Conservation (phyloP, 2,797 vertebrate genomes). For the Holocentrus rufus region DNA sequence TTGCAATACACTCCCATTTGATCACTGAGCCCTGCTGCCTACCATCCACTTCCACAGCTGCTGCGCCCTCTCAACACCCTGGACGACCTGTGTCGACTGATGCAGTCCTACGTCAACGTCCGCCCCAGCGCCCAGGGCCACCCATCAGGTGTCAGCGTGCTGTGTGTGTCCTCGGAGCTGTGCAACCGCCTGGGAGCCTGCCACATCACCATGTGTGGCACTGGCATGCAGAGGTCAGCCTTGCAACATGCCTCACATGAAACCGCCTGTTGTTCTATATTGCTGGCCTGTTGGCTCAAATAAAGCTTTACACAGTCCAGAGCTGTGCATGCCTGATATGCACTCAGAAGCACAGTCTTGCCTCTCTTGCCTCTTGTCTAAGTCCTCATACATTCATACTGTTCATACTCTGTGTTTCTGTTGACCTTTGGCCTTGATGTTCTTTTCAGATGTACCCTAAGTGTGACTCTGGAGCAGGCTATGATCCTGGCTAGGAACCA, state of each 20-base stretch:
- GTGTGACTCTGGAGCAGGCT: conserved; percentile 94
- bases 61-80: conserved; percentile 97
- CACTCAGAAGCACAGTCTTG: conserved; percentile 3
- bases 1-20: conserved; percentile 12
- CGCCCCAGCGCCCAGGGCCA: conserved; percentile 81
- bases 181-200: conserved; percentile 97
- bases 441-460: conserved; percentile 88
- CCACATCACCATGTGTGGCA: conserved; percentile 94
- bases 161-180: conserved; percentile 93
- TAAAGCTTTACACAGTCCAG: conserved; percentile 37
- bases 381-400: too few relatives aligned
- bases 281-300: conserved; percentile 37
- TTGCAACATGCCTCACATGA: conserved; percentile 8
- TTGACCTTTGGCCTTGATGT: conserved; percentile 24
- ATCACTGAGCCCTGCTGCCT: background rate
- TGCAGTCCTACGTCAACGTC: conserved; percentile 91
- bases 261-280: conserved; percentile 17
- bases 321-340: background rate
- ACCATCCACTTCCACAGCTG: conserved; percentile 79
- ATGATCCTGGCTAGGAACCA: conserved; percentile 94
- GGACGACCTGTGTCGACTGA: conserved; percentile 95
- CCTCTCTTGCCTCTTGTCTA: background rate
- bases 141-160: conserved; percentile 85
- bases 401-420: too few relatives aligned
- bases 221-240: conserved; percentile 95